phyloP scores from a whole-genome alignment of 2,888 invertebrate genomes.

The Laspeyria flexula region DNA sequence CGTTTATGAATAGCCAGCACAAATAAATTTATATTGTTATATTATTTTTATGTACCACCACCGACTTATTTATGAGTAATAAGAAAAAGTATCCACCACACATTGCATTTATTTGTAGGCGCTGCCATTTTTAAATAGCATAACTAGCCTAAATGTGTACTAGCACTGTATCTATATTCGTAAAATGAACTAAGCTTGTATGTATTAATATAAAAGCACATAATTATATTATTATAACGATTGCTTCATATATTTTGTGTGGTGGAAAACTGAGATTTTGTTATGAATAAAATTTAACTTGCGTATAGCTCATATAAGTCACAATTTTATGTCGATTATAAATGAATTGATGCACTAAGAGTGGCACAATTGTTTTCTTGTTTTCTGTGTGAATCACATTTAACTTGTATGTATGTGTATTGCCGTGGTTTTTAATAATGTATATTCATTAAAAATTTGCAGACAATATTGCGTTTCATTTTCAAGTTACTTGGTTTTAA shows the following conservation, averaged over 20 bases:
- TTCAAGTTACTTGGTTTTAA: neutral
- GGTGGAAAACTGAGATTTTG: no score
- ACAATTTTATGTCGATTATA: constrained; percentile 16
- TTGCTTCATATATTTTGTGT: neutral
- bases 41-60: neutral
- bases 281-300: no score
- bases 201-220: neutral
- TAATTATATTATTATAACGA: neutral
- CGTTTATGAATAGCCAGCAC: constrained; percentile 22
- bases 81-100: neutral
- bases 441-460: constrained; percentile 77
- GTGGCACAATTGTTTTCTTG: constrained; percentile 60
- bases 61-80: neutral
- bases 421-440: constrained; percentile 79
- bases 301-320: no score
- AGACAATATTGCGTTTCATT: constrained; percentile 50
- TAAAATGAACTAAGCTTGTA: neutral
- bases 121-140: neutral
- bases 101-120: neutral
- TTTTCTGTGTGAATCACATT: constrained; percentile 67
- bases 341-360: constrained; percentile 58
- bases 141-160: no score
- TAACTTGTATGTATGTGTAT: constrained; percentile 74
- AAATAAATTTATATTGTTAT: constrained; percentile 3
- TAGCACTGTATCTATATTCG: neutral